phyloP scores from a whole-genome alignment of 1,140 invertebrate species.

The Solenopsis fugax region DNA sequence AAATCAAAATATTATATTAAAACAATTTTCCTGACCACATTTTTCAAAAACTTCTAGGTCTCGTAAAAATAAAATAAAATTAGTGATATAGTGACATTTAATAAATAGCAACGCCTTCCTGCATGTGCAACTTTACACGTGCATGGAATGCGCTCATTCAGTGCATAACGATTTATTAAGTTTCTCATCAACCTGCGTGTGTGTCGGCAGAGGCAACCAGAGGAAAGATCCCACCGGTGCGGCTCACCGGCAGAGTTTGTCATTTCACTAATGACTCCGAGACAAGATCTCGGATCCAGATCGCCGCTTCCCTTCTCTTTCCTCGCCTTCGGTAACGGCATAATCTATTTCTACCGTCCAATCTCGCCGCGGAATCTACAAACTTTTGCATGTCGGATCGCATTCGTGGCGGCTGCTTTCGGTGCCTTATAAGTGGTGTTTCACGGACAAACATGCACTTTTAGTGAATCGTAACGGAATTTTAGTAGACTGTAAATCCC shows the following conservation, averaged over 20 bases:
- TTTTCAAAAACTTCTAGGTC: background rate
- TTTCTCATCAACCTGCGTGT: slow-evolving; percentile 31
- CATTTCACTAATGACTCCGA: slow-evolving; percentile 80
- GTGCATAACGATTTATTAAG: slow-evolving; percentile 27
- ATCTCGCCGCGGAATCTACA: slow-evolving; percentile 73
- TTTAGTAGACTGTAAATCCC: slow-evolving; percentile 56
- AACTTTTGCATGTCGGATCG: slow-evolving; percentile 71
- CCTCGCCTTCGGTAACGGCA: slow-evolving; percentile 40
- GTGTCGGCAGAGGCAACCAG: background rate
- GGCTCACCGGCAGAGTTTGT: slow-evolving; percentile 73
- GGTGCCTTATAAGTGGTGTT: slow-evolving; percentile 7
- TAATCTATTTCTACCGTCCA: slow-evolving; percentile 52
- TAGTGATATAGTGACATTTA: slow-evolving; percentile 10
- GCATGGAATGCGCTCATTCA: slow-evolving; percentile 21
- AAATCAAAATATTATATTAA: background rate
- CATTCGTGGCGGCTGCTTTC: slow-evolving; percentile 36
- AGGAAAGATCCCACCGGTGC: slow-evolving; percentile 4
- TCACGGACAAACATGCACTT: slow-evolving; percentile 10
- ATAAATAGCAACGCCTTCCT: slow-evolving; percentile 20
- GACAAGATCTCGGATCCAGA: slow-evolving; percentile 79
- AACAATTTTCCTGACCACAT: background rate
- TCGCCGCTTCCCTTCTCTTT: slow-evolving; percentile 29
- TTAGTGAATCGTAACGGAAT: slow-evolving; percentile 43
- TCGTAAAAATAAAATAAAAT: background rate
- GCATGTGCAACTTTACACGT: slow-evolving; percentile 21